Conservation (phyloP, 1,140 invertebrate genomes). For the Medauroidea extradentata region DNA sequence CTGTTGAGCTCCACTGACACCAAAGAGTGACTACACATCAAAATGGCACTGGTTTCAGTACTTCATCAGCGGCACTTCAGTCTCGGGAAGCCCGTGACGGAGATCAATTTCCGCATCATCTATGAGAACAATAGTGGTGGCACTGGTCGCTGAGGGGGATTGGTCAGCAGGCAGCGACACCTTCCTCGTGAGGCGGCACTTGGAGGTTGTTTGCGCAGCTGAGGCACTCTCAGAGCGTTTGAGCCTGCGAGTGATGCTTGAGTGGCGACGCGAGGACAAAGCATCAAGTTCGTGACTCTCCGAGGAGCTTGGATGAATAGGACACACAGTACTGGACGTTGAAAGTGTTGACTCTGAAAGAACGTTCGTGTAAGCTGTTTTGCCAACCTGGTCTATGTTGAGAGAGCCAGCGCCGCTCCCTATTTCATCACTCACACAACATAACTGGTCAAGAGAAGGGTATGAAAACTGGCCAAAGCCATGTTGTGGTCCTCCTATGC, state of each 20-base stretch:
- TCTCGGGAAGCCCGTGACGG: not conserved
- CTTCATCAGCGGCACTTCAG: conserved; percentile 7
- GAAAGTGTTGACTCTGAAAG: conserved; percentile 41
- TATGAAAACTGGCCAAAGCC: conserved; percentile 51
- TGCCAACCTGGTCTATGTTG: not conserved
- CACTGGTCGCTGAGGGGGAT: conserved; percentile 41
- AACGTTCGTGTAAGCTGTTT: conserved; percentile 26
- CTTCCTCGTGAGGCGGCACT: conserved; percentile 15
- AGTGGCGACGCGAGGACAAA: conserved; percentile 23
- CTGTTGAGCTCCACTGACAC: no score
- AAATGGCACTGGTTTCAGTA: not conserved
- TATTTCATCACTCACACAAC: not conserved
- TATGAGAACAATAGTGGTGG: conserved; percentile 41
- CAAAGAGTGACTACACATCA: no score
- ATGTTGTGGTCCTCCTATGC: conserved; percentile 58
- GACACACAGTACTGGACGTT: conserved; percentile 42
- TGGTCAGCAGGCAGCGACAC: conserved; percentile 33
- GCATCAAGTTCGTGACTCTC: conserved; percentile 38
- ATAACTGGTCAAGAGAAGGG: conserved; percentile 22
- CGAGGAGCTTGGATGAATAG: conserved; percentile 31
- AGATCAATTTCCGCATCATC: conserved; percentile 30
- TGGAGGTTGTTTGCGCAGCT: conserved; percentile 11
- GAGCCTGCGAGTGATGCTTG: not conserved
- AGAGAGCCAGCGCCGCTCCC: not conserved
- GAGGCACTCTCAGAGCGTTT: conserved; percentile 7